These are phyloP conservation scores for Parnassius orleans DNA, from an alignment of 2,888 invertebrate genomes.

Conservation along the genomic window DNA sequence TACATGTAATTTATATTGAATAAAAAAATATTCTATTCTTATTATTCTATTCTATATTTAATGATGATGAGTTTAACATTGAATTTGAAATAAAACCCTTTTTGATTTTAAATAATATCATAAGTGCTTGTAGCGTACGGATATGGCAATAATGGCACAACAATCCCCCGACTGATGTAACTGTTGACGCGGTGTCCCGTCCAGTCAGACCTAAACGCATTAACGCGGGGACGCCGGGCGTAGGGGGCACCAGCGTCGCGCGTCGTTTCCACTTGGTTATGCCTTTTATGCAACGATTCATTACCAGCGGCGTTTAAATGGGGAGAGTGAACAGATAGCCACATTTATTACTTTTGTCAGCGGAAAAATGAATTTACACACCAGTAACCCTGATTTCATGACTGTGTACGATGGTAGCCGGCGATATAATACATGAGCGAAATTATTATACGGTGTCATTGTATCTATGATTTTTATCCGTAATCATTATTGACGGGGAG, in stretches of 20 bases:
- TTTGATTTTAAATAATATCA: background rate
- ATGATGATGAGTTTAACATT: no score
- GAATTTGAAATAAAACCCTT: no score
- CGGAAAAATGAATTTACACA: slow-evolving; percentile 77
- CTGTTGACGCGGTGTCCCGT: slow-evolving; percentile 53
- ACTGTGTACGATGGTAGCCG: slow-evolving; percentile 7
- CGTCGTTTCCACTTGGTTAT: slow-evolving; percentile 77
- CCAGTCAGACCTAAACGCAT: slow-evolving; percentile 60
- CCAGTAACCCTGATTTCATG: slow-evolving; percentile 41
- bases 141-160: slow-evolving; percentile 24
- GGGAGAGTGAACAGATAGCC: slow-evolving; percentile 73
- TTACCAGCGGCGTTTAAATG: slow-evolving; percentile 61
- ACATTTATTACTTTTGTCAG: slow-evolving; percentile 80
- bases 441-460: background rate
- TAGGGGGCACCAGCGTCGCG: slow-evolving; percentile 40
- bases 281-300: slow-evolving; percentile 79
- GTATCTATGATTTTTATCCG: no score
- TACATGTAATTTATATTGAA: no score
- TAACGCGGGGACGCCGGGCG: slow-evolving; percentile 37
- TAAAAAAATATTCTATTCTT: no score
- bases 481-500: no score
- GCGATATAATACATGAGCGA: background rate
- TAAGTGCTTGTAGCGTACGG: background rate
- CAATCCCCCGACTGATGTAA: slow-evolving; percentile 30
- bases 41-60: no score